These are phyloP conservation scores for Silurus aristotelis DNA, from an alignment of 2,797 vertebrate species.

Conservation along the genomic window DNA sequence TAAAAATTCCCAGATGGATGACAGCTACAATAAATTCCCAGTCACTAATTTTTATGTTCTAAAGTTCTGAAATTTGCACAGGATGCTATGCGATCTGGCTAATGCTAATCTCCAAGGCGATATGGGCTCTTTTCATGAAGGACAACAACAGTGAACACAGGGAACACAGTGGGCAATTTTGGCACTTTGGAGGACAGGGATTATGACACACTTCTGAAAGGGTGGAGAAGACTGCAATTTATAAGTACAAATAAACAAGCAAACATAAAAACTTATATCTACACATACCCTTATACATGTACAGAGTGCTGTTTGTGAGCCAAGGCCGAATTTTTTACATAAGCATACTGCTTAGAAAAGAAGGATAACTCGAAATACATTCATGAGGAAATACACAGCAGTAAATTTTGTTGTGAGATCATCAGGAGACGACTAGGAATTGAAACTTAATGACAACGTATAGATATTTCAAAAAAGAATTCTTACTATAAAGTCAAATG, in stretches of 20 bases:
- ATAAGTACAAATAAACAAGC: slow-evolving; percentile 5
- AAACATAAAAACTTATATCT: slow-evolving; percentile 5
- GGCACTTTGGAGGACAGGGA: slow-evolving; percentile 41
- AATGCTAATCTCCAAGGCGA: slow-evolving; percentile 20
- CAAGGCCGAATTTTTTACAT: not conserved
- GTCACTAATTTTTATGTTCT: no score
- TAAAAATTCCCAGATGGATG: not conserved
- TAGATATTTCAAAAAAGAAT: not conserved
- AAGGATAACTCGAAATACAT: not conserved
- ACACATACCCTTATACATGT: not conserved
- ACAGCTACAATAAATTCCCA: not conserved
- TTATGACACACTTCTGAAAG: slow-evolving; percentile 40
- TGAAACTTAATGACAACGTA: not conserved
- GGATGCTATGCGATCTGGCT: slow-evolving; percentile 15
- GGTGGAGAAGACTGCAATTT: slow-evolving; percentile 23
- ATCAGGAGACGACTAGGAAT: not conserved
- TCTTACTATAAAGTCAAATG: not conserved
- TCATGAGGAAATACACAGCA: not conserved
- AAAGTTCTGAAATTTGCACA: slow-evolving; percentile 5
- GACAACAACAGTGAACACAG: slow-evolving; percentile 47
- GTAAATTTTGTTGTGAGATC: not conserved
- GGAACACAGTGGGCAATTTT: slow-evolving; percentile 22
- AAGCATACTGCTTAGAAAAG: not conserved
- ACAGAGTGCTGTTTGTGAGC: not conserved
- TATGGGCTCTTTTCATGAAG: slow-evolving; percentile 31